Evolutionary conservation across 2,113 vertebrate genomes (phyloP).

Genomic region (Cynocephalus volans): DNA sequence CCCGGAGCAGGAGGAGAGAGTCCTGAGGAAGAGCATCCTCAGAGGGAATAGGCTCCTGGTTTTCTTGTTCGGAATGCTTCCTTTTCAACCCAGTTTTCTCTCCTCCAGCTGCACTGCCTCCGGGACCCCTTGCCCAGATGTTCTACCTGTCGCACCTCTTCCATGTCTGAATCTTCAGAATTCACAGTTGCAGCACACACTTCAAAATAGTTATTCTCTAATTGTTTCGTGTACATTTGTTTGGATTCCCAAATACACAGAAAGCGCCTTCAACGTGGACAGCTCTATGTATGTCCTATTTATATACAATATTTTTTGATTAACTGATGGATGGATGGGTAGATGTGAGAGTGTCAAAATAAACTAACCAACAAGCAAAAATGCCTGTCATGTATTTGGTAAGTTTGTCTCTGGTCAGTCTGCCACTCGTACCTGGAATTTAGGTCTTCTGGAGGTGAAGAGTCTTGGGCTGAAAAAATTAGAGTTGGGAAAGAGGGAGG

Average conservation of each 20-base stretch:
- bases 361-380: no score
- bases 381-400: neutral
- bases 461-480: neutral
- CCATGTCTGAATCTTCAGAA: neutral
- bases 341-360: neutral
- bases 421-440: neutral
- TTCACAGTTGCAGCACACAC: neutral
- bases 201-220: neutral
- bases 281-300: neutral
- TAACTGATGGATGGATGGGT: neutral
- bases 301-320: neutral
- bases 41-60: neutral
- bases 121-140: neutral
- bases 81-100: neutral
- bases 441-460: neutral
- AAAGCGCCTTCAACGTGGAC: neutral
- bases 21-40: neutral
- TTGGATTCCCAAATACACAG: neutral
- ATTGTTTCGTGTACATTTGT: neutral
- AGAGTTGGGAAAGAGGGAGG: neutral
- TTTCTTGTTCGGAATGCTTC: neutral
- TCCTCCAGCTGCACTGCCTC: neutral
- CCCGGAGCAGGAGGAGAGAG: neutral
- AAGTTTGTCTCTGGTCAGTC: neutral
- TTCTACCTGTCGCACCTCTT: neutral